Evolutionary conservation across 2,797 vertebrate genomes (phyloP).

Genomic region (Scyliorhinus canicula): DNA sequence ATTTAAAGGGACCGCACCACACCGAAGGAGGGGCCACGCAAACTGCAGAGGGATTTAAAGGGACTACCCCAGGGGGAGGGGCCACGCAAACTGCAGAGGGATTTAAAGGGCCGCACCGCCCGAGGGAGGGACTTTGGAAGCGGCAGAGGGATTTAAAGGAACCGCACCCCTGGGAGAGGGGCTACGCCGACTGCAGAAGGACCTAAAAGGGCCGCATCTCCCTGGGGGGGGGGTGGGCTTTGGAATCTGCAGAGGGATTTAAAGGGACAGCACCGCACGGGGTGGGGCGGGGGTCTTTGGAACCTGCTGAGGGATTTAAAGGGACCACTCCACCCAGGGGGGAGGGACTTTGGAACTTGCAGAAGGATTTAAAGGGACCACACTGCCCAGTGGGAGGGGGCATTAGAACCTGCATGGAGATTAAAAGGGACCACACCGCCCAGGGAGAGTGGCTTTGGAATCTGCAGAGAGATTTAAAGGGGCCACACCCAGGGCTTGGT

Average conservation of each 20-base stretch:
- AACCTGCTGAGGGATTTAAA: too few species aligned
- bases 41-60: too few species aligned
- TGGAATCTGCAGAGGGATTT: too few species aligned
- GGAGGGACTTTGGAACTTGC: background rate
- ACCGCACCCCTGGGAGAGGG: background rate
- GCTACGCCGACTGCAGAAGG: too few species aligned
- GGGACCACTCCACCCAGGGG: too few species aligned
- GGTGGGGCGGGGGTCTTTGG: too few species aligned
- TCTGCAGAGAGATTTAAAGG: background rate
- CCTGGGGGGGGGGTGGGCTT: too few species aligned
- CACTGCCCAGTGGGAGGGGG: background rate
- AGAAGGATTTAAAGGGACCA: background rate
- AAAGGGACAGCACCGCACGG: too few species aligned
- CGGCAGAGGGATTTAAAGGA: too few species aligned
- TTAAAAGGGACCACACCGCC: background rate
- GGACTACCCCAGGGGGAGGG: background rate
- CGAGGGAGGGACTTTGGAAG: background rate
- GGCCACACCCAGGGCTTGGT: background rate
- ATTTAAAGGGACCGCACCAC: background rate
- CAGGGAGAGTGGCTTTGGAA: fast-evolving
- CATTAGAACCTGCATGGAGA: background rate
- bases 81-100: background rate
- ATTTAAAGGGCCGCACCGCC: background rate
- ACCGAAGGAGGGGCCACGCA: fast-evolving
- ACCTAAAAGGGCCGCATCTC: too few species aligned